Evolutionary conservation across 1,140 invertebrate species (phyloP).

Genomic region (Sogatella furcifera): DNA sequence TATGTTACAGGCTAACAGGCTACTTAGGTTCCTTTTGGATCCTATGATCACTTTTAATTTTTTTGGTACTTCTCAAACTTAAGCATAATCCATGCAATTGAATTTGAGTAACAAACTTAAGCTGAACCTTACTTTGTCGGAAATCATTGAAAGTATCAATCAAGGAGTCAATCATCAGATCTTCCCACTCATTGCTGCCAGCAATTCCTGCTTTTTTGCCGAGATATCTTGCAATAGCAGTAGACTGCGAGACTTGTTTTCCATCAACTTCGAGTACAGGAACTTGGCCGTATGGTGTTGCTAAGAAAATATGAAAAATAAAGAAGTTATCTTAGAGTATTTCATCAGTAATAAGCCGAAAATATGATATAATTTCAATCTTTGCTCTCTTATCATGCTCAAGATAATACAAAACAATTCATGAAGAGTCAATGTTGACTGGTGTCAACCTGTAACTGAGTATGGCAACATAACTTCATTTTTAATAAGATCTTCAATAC

Average conservation of each 20-base stretch:
- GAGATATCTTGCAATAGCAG: constrained; percentile 42
- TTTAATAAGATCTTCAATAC: too few relatives aligned
- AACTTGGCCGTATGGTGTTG: constrained; percentile 40
- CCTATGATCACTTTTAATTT: too few relatives aligned
- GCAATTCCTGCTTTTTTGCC: constrained; percentile 39
- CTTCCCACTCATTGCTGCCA: constrained; percentile 44
- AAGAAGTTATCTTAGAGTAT: neutral
- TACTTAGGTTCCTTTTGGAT: too few relatives aligned
- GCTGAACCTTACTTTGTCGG: constrained; percentile 29
- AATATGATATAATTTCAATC: too few relatives aligned
- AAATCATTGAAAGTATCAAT: constrained; percentile 30
- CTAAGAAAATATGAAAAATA: constrained; percentile 24
- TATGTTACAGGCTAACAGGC: too few relatives aligned
- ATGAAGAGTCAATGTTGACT: too few relatives aligned
- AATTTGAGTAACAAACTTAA: constrained; percentile 17
- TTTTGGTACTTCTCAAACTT: too few relatives aligned
- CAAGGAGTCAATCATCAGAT: constrained; percentile 36
- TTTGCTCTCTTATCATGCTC: too few relatives aligned
- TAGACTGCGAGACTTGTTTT: constrained; percentile 35
- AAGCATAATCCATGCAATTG: too few relatives aligned
- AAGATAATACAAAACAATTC: too few relatives aligned
- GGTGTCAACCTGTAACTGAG: too few relatives aligned
- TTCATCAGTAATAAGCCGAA: neutral
- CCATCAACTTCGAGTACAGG: constrained; percentile 45
- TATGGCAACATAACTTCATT: too few relatives aligned